Base-by-base conservation (phyloP, 2,888 invertebrate genomes). In the Rhamnusium bicolor region DNA sequence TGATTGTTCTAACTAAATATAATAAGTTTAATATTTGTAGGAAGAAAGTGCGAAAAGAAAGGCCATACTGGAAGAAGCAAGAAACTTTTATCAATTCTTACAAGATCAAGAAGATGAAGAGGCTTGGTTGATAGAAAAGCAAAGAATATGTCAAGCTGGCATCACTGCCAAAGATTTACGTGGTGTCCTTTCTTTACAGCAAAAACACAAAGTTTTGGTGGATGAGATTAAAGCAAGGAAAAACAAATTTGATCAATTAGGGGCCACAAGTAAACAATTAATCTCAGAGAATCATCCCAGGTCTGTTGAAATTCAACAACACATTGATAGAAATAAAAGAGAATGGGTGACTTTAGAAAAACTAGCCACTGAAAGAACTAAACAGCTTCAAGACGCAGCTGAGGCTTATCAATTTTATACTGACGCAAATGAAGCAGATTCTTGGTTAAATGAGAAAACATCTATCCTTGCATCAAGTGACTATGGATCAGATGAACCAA, bases 91-190 rank as follows among this genome's bases (percentile, higher is more conserved):
- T 89, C 97, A 98, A 88, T 98, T 99, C 89, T 89, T 98, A 71
- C 97, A 98, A 88, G 98, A 99, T 86, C 95, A 97, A 82, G 98
- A 99, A 83, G 99, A 99, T 83, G 99, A 99, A 88, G 98, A 98
- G 89, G 94, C 96, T 0, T 99, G 99, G 98, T 91, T 99, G 68
- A 93, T 95, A 0, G 99, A 99, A 85, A 98, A 97, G 85, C 96
- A 98, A 86, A 91, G 96, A 4, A 94, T 98, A 74, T 98, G 98
- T 86, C 95, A 95, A 85, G 94, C 97, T 0, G 96, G 95, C n/a
- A 95, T 98, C 24, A 93, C 95, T 0, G 97, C 98, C 0, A 98
- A 98, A 87, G 98, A 99, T 87, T 89, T 98, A 56, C 91, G 96
- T 67, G 97, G 96, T 0, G 97, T 98, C 5, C 90, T 96, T 32